Evolutionary conservation across 2,888 invertebrate genomes (phyloP).

Genomic region (Noctua fimbriata): DNA sequence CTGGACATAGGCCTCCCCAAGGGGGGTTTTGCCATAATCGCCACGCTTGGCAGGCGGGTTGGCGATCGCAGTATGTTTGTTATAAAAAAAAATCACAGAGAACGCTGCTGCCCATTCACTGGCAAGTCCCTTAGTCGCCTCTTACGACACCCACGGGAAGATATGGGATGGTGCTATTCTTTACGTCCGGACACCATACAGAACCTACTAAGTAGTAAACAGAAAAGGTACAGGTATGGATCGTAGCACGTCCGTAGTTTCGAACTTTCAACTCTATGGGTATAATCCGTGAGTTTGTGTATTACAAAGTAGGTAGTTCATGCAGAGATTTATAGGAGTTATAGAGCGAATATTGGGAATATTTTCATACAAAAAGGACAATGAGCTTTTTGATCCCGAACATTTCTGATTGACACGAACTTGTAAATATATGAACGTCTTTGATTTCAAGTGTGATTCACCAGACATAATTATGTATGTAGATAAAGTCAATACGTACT

Average conservation of each 20-base stretch:
- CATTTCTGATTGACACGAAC: background rate
- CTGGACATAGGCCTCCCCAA: too few relatives aligned
- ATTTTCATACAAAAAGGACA: background rate
- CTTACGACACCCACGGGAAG: too few relatives aligned
- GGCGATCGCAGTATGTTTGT: too few relatives aligned
- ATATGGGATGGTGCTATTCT: too few relatives aligned
- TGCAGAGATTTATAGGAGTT: too few relatives aligned
- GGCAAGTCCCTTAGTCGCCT: too few relatives aligned
- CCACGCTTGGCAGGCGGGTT: too few relatives aligned
- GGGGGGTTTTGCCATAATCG: too few relatives aligned
- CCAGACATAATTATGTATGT: background rate
- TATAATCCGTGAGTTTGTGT: background rate
- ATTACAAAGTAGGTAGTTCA: background rate
- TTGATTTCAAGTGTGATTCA: constrained; percentile 3
- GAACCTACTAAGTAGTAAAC: background rate
- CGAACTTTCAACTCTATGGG: background rate
- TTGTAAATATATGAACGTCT: background rate
- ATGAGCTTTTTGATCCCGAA: background rate
- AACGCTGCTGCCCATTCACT: too few relatives aligned
- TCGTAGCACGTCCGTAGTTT: background rate
- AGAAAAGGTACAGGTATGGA: background rate
- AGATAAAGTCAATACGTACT: background rate
- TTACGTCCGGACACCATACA: too few relatives aligned
- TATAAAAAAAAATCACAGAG: too few relatives aligned
- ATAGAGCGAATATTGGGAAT: background rate